These are phyloP conservation scores for Mythimna lalbum DNA, from an alignment of 2,888 invertebrate species.

Conservation along the genomic window DNA sequence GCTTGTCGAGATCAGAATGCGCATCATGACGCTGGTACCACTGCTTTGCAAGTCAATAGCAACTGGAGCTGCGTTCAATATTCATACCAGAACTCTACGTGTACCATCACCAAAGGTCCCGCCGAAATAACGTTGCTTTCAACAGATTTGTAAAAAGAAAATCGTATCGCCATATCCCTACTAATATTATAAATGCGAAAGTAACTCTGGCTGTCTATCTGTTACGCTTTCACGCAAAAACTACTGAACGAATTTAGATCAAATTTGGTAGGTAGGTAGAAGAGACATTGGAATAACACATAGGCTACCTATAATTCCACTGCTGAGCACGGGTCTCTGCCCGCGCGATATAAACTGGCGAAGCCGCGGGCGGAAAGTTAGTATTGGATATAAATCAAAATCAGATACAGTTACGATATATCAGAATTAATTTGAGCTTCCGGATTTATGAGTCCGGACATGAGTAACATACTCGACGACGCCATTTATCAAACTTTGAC, in stretches of 20 bases:
- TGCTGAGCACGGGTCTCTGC: too few species aligned
- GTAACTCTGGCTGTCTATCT: too few species aligned
- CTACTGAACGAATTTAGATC: too few species aligned
- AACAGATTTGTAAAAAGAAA: neutral
- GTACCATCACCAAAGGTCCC: neutral
- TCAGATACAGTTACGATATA: constrained; percentile 16
- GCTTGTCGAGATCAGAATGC: neutral
- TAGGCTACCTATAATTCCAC: too few species aligned
- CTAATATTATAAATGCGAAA: too few species aligned
- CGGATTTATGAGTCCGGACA: constrained; percentile 37
- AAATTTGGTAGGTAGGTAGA: too few species aligned
- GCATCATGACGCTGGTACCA: neutral
- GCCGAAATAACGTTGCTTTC: neutral
- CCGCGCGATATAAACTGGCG: too few species aligned
- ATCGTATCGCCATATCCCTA: neutral
- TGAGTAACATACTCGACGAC: constrained; percentile 6
- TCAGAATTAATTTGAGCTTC: constrained; percentile 27
- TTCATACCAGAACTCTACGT: neutral
- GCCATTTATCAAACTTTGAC: constrained; percentile 26
- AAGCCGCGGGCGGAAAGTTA: too few species aligned
- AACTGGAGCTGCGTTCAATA: neutral
- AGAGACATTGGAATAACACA: too few species aligned
- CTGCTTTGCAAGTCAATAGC: neutral
- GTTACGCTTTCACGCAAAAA: too few species aligned
- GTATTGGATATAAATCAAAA: constrained; percentile 36